Evolutionary conservation across 1,140 invertebrate species (phyloP), one percentile per base, ranked within the genome.

Genomic region (Zaprionus nigranus): DNA sequence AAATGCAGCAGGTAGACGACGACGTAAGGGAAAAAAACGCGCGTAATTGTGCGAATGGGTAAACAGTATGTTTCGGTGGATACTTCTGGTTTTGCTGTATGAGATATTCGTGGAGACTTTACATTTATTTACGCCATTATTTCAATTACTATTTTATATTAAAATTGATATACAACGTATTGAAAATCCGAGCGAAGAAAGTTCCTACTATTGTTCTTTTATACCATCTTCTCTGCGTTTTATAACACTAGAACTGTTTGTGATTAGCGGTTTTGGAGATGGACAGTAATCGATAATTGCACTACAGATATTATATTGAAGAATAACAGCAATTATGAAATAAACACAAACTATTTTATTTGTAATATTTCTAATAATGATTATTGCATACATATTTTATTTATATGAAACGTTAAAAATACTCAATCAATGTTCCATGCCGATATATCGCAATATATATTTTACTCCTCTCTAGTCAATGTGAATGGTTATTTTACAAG

Each of bases 1-100:
- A 64, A 68, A 60, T 76, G 73, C 51, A 76, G 81, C 64, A 69
- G 67, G 71, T 65, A 51, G 53, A 51, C n/a, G 49, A 5, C n/a
- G 49, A 5, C 28, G 13, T 9, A 54, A 15, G 38, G 26, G 20
- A 66, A 64, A 68, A 68, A 68, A 65, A 73, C 63, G 63, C 80
- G 78, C 68, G 76, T 68, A 24, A 24, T 51, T 63, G 4, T 40
- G 26, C 17, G 6, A 22, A 51, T 49, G 9, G 15, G 17, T 34
- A 49, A 36, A 34, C 40, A 51, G 4, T 20, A 1, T 12, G 15
- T 22, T 43, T 22, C 24, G 5, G 1, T 28, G 3, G 30, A 17
- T 17, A 43, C 3, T 40, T 43, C 22, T 28, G 11, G 4, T 43
- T 59, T 9, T 53, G 20, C 22, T 53, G 34, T 3, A 30, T 12